Evolutionary conservation across 2,888 invertebrate genomes (phyloP).

Genomic region (Sarcophaga carnaria): DNA sequence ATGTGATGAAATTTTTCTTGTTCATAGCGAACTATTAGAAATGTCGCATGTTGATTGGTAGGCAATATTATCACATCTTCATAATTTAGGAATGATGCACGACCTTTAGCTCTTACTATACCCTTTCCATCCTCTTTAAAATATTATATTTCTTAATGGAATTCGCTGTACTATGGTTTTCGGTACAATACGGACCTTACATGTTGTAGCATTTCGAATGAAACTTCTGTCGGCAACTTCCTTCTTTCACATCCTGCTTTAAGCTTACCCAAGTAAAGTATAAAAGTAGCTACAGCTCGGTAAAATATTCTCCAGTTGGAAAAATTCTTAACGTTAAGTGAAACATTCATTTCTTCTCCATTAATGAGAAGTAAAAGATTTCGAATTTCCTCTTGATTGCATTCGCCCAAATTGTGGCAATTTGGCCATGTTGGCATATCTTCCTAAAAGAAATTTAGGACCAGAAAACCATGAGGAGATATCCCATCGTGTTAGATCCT

Average conservation of each 20-base stretch:
- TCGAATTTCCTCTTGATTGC: neutral
- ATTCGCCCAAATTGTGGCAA: neutral
- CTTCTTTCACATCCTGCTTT: neutral
- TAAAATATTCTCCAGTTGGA: slow-evolving; percentile 38
- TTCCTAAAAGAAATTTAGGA: neutral
- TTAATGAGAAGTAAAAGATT: neutral
- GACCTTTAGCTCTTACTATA: slow-evolving; percentile 4
- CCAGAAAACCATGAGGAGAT: slow-evolving; percentile 17
- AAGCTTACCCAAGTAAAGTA: neutral
- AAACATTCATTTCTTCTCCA: neutral
- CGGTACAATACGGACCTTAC: slow-evolving; percentile 1
- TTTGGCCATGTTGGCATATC: neutral
- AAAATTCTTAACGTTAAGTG: slow-evolving; percentile 26
- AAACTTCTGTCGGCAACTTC: neutral
- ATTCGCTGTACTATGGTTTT: neutral
- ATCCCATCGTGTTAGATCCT: neutral
- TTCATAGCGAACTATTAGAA: slow-evolving; percentile 18
- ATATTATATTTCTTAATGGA: neutral
- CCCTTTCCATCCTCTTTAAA: slow-evolving; percentile 9
- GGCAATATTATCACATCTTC: slow-evolving; percentile 8
- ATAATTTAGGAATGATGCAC: neutral
- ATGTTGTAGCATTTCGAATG: slow-evolving; percentile 7
- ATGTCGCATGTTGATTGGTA: neutral
- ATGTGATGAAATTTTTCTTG: slow-evolving; percentile 14
- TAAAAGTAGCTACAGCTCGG: neutral